Evolutionary conservation across 64 coral and sea anemone genomes (phyloP), one percentile per base, ranked within the genome.

Genomic region (Orbicella faveolata): DNA sequence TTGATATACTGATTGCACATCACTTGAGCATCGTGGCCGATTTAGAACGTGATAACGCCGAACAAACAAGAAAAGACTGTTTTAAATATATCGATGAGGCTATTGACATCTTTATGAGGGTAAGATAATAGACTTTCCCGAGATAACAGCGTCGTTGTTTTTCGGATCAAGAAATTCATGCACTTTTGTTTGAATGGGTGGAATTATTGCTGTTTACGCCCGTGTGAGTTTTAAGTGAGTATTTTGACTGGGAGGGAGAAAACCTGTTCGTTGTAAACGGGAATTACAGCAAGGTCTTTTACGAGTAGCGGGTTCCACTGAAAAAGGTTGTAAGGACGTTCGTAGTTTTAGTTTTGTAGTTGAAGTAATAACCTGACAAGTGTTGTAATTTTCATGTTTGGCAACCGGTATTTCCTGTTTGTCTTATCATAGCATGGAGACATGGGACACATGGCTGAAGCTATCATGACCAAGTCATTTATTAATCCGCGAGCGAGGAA

Each of bases 391-490:
- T 41, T 86, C 9, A 11, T 54, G 18, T 73, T 87, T 17, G 11
- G 10, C 57, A 16, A 36, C 18, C 6, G 78, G 62, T 11, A 36
- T 89, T 20, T 76, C 20, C 21, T n/a, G 66, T 69, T n/a, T 65
- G 8, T 17, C 26, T 89, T 87, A 7, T 36, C 20, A 19, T 63
- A 96, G 95, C 92, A 90, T 61, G 95, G 95, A 17, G 95, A 96
- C 23, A 94, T 94, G 75, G 95, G 95, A 55, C 95, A 96, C 52
- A 76, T 96, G 77, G 95, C 95, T 0, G 95, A 96, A 67, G 95
- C 95, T n/a, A 94, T 96, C 37, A 96, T 96, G 95, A 96, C 95
- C 16, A 96, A 96, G 41, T 94, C 95, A 3, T 96, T 96, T 83
- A 94, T 94, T 34, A 88, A 96, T 55, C 88, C 95, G 15, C 88